Percentiles rank a stretch among this genome's conserved stretches.
These are phyloP conservation scores for Temnothorax rugatulus DNA, from an alignment of 2,888 invertebrate species.

Conservation along the genomic window DNA sequence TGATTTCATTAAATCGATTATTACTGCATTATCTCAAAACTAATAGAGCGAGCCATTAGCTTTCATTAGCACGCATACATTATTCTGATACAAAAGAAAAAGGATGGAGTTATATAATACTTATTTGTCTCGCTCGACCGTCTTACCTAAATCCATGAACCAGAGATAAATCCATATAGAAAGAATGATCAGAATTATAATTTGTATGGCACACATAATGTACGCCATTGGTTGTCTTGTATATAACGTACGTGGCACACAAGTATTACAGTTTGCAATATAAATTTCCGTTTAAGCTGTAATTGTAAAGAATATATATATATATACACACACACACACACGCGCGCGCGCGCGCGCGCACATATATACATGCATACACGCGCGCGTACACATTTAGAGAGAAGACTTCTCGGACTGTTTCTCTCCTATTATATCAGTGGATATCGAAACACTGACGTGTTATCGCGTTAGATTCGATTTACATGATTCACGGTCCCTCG, in stretches of 20 bases:
- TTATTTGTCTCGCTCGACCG: not conserved
- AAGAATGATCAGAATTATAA: conserved; percentile 48
- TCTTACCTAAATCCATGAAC: conserved; percentile 40
- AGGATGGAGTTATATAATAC: not conserved
- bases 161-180: conserved; percentile 58
- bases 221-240: conserved; percentile 52
- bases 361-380: not conserved
- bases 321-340: too few species aligned
- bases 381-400: not conserved
- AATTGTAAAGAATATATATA: conserved; percentile 19
- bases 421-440: conserved; percentile 21
- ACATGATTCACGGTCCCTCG: not conserved
- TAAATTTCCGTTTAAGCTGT: not conserved
- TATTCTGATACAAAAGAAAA: not conserved
- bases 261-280: not conserved
- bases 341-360: not conserved
- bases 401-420: not conserved
- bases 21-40: not conserved
- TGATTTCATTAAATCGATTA: not conserved
- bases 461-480: conserved; percentile 22
- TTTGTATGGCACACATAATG: conserved; percentile 49
- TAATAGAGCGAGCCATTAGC: not conserved
- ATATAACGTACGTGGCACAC: conserved; percentile 4
- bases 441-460: not conserved
- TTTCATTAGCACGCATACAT: not conserved